phyloP scores from a whole-genome alignment of 2,888 invertebrate species.

The Sycophila texana region DNA sequence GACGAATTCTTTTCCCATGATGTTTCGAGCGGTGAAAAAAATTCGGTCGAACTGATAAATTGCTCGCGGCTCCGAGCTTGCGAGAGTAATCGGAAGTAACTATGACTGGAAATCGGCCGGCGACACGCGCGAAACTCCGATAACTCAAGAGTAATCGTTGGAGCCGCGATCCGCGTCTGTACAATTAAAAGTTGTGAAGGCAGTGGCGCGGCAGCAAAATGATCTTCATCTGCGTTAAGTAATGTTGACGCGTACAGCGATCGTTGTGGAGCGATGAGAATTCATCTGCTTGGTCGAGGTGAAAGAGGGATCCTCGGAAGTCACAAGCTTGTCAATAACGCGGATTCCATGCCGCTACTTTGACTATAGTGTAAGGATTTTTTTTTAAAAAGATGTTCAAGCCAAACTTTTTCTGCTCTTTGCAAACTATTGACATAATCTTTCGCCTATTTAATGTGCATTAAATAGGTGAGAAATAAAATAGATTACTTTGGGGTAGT shows the following conservation, averaged over 20 bases:
- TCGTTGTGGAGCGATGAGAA: neutral
- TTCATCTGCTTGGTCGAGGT: neutral
- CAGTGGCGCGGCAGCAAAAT: slow-evolving; percentile 6
- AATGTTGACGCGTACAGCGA: slow-evolving; percentile 19
- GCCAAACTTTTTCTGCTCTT: too few species aligned
- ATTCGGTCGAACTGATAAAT: too few species aligned
- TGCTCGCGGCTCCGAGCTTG: slow-evolving; percentile 6
- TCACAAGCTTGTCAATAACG: slow-evolving; percentile 69
- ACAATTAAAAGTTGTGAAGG: slow-evolving; percentile 44
- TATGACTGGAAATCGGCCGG: neutral
- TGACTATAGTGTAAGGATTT: slow-evolving; percentile 57
- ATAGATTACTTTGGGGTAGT: too few species aligned
- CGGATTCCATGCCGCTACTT: slow-evolving; percentile 64
- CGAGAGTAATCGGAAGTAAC: slow-evolving; percentile 37
- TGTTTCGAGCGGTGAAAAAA: neutral
- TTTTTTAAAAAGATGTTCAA: slow-evolving; percentile 65
- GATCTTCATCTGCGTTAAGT: slow-evolving; percentile 26
- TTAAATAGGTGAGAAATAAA: too few species aligned
- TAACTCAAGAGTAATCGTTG: slow-evolving; percentile 33
- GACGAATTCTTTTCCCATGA: too few species aligned
- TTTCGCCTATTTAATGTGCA: too few species aligned
- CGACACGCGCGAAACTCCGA: slow-evolving; percentile 5
- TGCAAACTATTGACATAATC: too few species aligned
- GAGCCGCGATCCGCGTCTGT: neutral
- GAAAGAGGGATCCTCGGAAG: slow-evolving; percentile 65